phyloP scores from a whole-genome alignment of 1,140 invertebrate species.

The Rhynchophorus ferrugineus region DNA sequence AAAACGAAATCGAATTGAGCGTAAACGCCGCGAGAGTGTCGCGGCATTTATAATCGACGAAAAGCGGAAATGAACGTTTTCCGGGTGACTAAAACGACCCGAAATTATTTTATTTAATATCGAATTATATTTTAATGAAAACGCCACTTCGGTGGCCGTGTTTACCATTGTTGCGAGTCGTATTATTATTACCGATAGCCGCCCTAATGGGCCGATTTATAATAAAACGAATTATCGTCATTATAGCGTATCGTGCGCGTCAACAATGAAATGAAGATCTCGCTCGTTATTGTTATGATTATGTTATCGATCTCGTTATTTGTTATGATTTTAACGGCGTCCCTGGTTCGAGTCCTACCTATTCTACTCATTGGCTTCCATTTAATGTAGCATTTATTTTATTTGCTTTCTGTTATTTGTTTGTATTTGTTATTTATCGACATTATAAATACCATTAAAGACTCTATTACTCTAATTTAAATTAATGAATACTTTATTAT shows the following conservation, averaged over 20 bases:
- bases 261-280: neutral
- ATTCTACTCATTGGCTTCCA: no score
- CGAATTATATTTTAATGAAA: constrained; percentile 19
- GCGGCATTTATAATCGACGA: neutral
- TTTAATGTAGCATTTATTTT: no score
- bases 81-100: constrained; percentile 11
- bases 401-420: no score
- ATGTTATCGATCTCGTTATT: neutral
- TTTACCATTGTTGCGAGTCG: constrained; percentile 14
- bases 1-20: neutral
- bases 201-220: constrained; percentile 16
- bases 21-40: neutral
- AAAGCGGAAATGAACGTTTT: constrained; percentile 8
- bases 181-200: constrained; percentile 7
- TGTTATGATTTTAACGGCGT: no score
- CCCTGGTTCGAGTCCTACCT: no score
- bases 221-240: constrained; percentile 7
- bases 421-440: no score
- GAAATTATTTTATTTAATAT: constrained; percentile 16
- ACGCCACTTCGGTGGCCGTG: constrained; percentile 15
- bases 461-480: no score
- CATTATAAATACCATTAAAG: no score
- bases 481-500: no score
- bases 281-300: neutral
- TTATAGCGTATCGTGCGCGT: neutral